Conservation (phyloP, 2,888 invertebrate species). For the Tinea trinotella region DNA sequence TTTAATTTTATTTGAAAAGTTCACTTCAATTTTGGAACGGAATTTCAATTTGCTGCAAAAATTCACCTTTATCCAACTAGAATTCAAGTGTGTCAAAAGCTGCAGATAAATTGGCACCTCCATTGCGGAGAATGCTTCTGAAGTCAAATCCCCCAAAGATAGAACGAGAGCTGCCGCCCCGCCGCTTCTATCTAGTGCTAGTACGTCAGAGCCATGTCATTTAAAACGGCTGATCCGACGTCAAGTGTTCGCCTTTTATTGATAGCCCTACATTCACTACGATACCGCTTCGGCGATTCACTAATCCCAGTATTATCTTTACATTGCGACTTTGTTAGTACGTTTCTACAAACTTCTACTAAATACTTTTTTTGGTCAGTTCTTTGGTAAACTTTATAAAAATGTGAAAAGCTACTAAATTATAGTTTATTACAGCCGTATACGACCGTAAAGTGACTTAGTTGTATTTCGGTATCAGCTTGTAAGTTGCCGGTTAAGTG, state of each 20-base stretch:
- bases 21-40: neutral
- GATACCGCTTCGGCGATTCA: slow-evolving; percentile 9
- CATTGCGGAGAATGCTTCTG: neutral
- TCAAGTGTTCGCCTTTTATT: slow-evolving; percentile 16
- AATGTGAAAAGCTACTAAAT: too few species aligned
- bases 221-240: slow-evolving; percentile 42
- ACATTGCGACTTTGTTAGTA: slow-evolving; percentile 10
- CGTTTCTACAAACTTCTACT: neutral
- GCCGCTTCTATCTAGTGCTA: neutral
- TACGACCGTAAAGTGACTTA: too few species aligned
- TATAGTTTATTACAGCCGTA: too few species aligned
- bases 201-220: slow-evolving; percentile 31
- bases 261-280: slow-evolving; percentile 12
- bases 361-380: neutral
- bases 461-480: too few species aligned
- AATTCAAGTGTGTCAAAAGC: neutral
- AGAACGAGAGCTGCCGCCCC: neutral
- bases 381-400: too few species aligned
- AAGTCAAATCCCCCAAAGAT: neutral
- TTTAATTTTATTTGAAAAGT: neutral
- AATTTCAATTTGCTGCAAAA: neutral
- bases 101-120: neutral
- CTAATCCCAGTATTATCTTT: slow-evolving; percentile 17
- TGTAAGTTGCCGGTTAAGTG: too few species aligned
- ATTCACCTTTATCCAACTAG: neutral